A percentile compares a stretch with the other conserved stretches of the same genome.
Conservation (phyloP, 2,888 invertebrate species). For the Eupithecia exiguata region DNA sequence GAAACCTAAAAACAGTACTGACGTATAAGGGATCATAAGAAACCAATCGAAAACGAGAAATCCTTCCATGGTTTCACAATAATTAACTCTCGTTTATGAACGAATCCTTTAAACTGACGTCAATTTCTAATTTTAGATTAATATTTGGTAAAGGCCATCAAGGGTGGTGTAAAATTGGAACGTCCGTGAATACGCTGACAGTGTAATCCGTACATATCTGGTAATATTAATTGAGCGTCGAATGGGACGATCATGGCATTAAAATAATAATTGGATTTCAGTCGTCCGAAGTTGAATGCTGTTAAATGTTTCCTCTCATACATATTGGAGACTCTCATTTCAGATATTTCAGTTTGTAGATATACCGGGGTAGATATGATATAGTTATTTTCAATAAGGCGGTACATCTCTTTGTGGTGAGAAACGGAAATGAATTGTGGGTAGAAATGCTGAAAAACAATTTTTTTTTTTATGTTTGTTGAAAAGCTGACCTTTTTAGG, state of each 20-base stretch:
- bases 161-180: conserved; percentile 29
- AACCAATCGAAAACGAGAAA: not conserved
- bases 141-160: conserved; percentile 10
- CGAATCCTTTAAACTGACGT: conserved; percentile 4
- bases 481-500: no score
- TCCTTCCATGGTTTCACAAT: not conserved
- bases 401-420: no score
- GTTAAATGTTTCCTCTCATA: conserved; percentile 15
- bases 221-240: conserved; percentile 50
- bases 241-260: conserved; percentile 45
- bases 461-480: no score
- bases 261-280: conserved; percentile 55
- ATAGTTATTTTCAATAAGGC: not conserved
- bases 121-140: conserved; percentile 9
- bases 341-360: not conserved
- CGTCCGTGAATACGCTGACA: conserved; percentile 47
- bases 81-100: not conserved
- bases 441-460: no score
- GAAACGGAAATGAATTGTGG: no score
- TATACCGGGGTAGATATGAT: not conserved
- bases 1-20: not conserved
- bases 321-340: conserved; percentile 13
- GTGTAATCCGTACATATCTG: conserved; percentile 45
- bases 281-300: conserved; percentile 17
- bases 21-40: not conserved